Evolutionary conservation across 2,888 invertebrate genomes (phyloP).

Genomic region (Drosophila putrida): DNA sequence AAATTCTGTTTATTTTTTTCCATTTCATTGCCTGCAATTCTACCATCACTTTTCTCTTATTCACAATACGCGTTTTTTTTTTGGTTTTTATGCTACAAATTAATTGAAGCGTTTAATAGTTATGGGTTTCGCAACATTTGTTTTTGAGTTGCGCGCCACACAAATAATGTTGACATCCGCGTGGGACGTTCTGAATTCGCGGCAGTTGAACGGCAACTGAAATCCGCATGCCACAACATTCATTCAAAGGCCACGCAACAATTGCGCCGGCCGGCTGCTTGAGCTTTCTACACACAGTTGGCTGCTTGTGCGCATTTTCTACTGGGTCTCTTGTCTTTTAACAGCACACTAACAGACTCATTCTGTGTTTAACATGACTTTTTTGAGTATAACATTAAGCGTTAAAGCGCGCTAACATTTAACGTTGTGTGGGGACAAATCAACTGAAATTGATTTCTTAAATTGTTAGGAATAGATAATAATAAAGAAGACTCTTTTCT

Average conservation of each 20-base stretch:
- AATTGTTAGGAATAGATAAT: background rate
- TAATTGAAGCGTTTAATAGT: slow-evolving; percentile 13
- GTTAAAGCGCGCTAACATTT: slow-evolving; percentile 12
- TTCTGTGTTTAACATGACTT: slow-evolving; percentile 39
- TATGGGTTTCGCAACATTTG: slow-evolving; percentile 9
- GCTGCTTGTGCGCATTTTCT: slow-evolving; percentile 27
- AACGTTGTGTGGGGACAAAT: background rate
- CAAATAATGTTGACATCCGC: slow-evolving; percentile 39
- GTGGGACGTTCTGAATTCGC: slow-evolving; percentile 66
- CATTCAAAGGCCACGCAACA: slow-evolving; percentile 56
- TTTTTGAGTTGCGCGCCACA: slow-evolving; percentile 48
- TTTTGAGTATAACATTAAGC: slow-evolving; percentile 20
- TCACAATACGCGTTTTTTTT: background rate
- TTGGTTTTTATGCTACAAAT: slow-evolving; percentile 16
- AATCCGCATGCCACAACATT: slow-evolving; percentile 65
- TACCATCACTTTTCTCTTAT: background rate
- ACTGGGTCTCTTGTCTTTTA: slow-evolving; percentile 39
- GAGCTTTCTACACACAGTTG: slow-evolving; percentile 10
- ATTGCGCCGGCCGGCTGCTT: slow-evolving; percentile 57
- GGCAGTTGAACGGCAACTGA: slow-evolving; percentile 75
- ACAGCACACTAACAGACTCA: slow-evolving; percentile 31
- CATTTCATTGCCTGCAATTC: slow-evolving; percentile 7
- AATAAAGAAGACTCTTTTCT: background rate
- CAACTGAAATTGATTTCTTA: background rate
- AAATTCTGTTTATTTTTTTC: slow-evolving; percentile 14